Conservation (phyloP, 2,113 vertebrate species). For the Abramis brama region DNA sequence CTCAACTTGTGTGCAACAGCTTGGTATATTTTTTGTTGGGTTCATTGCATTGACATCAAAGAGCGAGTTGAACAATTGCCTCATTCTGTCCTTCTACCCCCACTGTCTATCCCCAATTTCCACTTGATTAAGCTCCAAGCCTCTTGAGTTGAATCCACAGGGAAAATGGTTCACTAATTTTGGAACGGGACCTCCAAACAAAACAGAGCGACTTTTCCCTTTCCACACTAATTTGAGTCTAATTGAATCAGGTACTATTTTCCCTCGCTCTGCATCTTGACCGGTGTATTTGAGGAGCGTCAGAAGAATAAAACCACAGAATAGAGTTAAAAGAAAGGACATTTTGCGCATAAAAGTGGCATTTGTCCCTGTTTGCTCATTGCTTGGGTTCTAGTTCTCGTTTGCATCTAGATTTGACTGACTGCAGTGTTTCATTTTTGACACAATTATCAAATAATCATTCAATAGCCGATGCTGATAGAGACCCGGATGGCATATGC, state of each 20-base stretch:
- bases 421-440: background rate
- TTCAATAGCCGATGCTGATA: background rate
- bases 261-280: background rate
- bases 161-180: slow-evolving; percentile 75
- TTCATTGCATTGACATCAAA: slow-evolving; percentile 73
- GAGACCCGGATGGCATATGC: background rate
- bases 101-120: slow-evolving; percentile 72
- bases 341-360: background rate
- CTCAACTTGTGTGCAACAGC: background rate
- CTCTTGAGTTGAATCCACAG: slow-evolving; percentile 71
- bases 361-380: background rate
- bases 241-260: slow-evolving; percentile 41
- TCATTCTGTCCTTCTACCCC: slow-evolving; percentile 69
- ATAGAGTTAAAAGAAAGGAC: background rate
- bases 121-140: slow-evolving; percentile 82
- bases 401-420: background rate
- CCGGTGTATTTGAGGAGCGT: background rate
- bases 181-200: slow-evolving; percentile 58
- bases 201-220: slow-evolving; percentile 53
- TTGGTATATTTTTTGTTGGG: slow-evolving; percentile 65
- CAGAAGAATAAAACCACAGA: background rate
- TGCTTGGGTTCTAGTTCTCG: background rate
- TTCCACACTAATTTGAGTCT: slow-evolving; percentile 45
- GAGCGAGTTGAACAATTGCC: slow-evolving; percentile 77
- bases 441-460: background rate